phyloP scores from a whole-genome alignment of 2,888 invertebrate species.

The Sphaeridia pumilis region DNA sequence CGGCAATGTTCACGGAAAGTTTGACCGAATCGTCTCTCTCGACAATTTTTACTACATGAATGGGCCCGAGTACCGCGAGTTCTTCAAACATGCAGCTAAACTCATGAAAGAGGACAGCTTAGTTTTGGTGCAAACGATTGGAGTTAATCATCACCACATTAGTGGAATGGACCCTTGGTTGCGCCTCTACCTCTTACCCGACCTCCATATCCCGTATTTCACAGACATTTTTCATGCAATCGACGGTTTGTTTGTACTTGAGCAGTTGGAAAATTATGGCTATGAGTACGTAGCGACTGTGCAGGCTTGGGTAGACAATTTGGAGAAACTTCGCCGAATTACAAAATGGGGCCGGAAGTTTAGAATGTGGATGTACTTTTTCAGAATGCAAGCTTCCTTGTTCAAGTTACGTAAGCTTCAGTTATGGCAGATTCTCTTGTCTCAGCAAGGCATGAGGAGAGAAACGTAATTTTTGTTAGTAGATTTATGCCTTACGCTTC shows the following conservation, averaged over 20 bases:
- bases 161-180: background rate
- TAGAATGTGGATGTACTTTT: background rate
- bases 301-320: background rate
- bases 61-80: background rate
- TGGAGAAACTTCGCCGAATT: background rate
- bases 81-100: background rate
- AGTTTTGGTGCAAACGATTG: background rate
- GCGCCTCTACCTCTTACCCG: background rate
- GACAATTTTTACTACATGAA: constrained; percentile 12
- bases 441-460: background rate
- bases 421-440: background rate
- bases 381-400: background rate
- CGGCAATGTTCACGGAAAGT: constrained; percentile 6
- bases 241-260: background rate
- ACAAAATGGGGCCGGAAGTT: background rate
- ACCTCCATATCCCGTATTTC: background rate
- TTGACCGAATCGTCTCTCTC: constrained; percentile 13
- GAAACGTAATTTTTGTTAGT: no score
- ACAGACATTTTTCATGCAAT: background rate
- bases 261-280: constrained; percentile 1
- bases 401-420: background rate
- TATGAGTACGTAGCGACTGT: background rate
- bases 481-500: no score
- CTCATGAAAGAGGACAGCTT: background rate
- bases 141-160: background rate